Evolutionary conservation across 2,797 vertebrate species (phyloP).

Genomic region (Argentina silus): DNA sequence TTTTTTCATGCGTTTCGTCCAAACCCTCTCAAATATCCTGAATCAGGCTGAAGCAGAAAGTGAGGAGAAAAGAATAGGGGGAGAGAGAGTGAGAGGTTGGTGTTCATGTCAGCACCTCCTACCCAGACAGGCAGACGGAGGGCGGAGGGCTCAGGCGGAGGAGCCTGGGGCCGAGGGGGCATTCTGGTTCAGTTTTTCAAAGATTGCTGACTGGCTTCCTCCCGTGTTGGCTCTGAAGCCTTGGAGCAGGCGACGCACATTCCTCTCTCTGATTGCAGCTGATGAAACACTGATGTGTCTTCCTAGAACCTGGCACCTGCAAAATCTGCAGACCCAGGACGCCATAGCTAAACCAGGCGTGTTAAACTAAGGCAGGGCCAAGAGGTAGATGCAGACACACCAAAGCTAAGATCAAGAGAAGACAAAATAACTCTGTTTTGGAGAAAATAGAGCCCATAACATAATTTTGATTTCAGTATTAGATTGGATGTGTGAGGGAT

Average conservation of each 20-base stretch:
- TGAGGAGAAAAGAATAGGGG: slow-evolving; percentile 4
- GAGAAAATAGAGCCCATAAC: neutral
- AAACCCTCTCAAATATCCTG: slow-evolving; percentile 32
- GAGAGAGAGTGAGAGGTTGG: slow-evolving; percentile 39
- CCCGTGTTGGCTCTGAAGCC: slow-evolving; percentile 57
- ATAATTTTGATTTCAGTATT: no score
- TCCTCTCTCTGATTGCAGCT: slow-evolving; percentile 72
- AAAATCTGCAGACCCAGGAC: slow-evolving; percentile 49
- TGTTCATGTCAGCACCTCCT: slow-evolving; percentile 72
- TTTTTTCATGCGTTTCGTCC: slow-evolving; percentile 27
- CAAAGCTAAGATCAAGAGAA: neutral
- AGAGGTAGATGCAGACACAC: slow-evolving; percentile 41
- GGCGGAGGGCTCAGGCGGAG: slow-evolving; percentile 27
- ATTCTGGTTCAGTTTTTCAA: slow-evolving; percentile 68
- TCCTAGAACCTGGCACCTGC: slow-evolving; percentile 64
- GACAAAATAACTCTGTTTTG: neutral
- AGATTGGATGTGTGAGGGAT: no score
- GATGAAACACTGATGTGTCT: slow-evolving; percentile 77
- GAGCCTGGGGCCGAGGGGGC: slow-evolving; percentile 48
- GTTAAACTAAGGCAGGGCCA: slow-evolving; percentile 47
- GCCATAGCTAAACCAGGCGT: slow-evolving; percentile 39
- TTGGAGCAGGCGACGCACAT: slow-evolving; percentile 66
- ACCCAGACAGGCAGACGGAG: slow-evolving; percentile 55
- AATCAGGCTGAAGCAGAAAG: slow-evolving; percentile 32
- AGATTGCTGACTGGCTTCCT: slow-evolving; percentile 79